Evolutionary conservation across 2,113 vertebrate genomes (phyloP).

Genomic region (Picathartes gymnocephalus): DNA sequence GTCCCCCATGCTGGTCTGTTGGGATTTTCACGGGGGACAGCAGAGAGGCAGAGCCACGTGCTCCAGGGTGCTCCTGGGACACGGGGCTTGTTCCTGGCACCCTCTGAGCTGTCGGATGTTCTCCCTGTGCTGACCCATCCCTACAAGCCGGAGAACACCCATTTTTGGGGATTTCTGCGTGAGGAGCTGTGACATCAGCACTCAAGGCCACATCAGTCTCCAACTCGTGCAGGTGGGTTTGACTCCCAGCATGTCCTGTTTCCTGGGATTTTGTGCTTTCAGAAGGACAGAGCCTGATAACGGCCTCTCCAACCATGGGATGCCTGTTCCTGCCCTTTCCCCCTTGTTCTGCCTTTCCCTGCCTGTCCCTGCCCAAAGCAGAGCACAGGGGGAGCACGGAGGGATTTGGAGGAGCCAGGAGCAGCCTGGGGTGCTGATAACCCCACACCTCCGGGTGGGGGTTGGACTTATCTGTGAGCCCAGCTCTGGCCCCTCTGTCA

Average conservation of each 20-base stretch:
- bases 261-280: not conserved
- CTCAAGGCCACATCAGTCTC: not conserved
- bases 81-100: accelerated
- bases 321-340: not conserved
- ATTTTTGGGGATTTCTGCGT: accelerated
- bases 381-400: accelerated
- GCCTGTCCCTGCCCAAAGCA: accelerated
- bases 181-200: not conserved
- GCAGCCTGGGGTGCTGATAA: not conserved
- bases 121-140: accelerated
- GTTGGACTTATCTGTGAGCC: not conserved
- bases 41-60: not conserved
- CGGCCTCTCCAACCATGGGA: too few species aligned
- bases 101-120: not conserved
- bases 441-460: accelerated
- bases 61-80: not conserved
- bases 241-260: accelerated
- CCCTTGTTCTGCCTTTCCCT: not conserved
- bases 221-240: not conserved
- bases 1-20: too few species aligned
- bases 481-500: not conserved
- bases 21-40: not conserved
- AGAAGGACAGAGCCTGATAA: not conserved
- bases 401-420: not conserved
- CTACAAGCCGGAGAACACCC: not conserved